phyloP scores from a whole-genome alignment of 2,113 vertebrate species.

The Damaliscus lunatus region DNA sequence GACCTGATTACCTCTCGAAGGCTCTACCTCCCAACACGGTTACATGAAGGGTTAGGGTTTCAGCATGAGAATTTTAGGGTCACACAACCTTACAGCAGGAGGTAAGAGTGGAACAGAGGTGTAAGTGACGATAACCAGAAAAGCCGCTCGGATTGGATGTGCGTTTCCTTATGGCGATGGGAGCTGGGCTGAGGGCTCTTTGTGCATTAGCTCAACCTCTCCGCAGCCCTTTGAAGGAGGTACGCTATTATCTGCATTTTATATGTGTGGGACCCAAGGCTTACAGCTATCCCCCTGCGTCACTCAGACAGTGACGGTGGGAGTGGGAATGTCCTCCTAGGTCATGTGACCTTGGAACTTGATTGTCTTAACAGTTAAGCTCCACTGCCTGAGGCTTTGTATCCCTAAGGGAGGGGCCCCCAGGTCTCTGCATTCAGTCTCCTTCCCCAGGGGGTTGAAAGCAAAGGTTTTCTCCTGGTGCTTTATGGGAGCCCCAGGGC shows the following conservation, averaged over 20 bases:
- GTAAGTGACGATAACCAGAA: too few species aligned
- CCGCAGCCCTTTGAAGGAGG: neutral
- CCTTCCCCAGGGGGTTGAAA: neutral
- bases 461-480: neutral
- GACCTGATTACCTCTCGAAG: neutral
- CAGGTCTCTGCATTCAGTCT: neutral
- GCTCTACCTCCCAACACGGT: rapidly evolving
- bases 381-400: neutral
- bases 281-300: neutral
- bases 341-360: neutral
- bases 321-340: neutral
- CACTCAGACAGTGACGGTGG: neutral
- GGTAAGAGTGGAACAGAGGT: neutral
- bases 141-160: neutral
- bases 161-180: neutral
- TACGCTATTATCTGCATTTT: neutral
- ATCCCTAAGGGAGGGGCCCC: neutral
- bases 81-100: neutral
- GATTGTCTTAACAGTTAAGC: too few species aligned
- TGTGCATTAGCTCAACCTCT: neutral
- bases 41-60: neutral
- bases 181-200: neutral
- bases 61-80: neutral
- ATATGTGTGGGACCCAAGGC: neutral
- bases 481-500: neutral